These are phyloP conservation scores for Fregetta grallaria DNA, from an alignment of 2,113 vertebrate species.

Conservation along the genomic window DNA sequence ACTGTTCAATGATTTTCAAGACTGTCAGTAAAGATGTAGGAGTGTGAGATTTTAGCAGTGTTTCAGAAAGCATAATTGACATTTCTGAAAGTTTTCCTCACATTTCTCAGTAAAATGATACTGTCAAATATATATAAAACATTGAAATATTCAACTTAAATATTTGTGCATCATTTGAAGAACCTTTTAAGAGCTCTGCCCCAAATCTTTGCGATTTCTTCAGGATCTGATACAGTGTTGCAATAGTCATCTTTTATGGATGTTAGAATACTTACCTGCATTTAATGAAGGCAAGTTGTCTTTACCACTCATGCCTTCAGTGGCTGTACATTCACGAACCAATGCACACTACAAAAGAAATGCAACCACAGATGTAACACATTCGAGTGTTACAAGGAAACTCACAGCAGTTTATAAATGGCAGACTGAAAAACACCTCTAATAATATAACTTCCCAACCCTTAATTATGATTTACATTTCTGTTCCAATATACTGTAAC, in stretches of 20 bases:
- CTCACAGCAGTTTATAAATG: background rate
- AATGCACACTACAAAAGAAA: conserved; percentile 82
- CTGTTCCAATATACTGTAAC: background rate
- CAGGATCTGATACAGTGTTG: accelerated
- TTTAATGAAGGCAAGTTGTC: conserved; percentile 86
- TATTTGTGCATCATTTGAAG: background rate
- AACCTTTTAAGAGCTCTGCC: background rate
- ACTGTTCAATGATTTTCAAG: background rate
- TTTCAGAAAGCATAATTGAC: background rate
- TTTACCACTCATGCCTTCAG: conserved; percentile 74
- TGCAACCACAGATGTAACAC: background rate
- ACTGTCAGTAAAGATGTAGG: background rate
- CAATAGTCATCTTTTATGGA: background rate
- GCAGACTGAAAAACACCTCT: background rate
- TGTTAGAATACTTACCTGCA: conserved; percentile 77
- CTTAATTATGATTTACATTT: background rate
- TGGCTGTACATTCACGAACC: conserved; percentile 82
- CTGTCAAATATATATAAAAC: background rate
- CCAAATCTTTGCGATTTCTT: background rate
- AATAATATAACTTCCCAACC: background rate
- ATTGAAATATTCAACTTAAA: background rate
- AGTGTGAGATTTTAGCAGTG: background rate
- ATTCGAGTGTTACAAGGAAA: background rate
- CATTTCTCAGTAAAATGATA: background rate
- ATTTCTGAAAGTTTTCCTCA: background rate